Conservation (phyloP, 2,113 vertebrate species). For the Ameiurus melas region DNA sequence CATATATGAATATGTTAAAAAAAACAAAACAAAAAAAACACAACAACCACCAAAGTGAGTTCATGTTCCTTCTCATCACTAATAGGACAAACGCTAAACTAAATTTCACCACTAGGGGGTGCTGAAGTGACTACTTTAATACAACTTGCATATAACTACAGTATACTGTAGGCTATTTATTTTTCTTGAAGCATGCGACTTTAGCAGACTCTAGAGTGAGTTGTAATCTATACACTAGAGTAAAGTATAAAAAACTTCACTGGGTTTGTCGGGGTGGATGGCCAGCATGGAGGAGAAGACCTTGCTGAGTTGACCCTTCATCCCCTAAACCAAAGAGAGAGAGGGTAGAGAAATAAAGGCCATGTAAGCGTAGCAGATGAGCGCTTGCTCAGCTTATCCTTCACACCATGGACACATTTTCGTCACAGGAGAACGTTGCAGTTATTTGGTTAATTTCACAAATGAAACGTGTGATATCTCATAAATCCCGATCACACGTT, state of each 20-base stretch:
- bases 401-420: too few relatives aligned
- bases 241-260: slow-evolving; percentile 65
- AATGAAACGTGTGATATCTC: too few relatives aligned
- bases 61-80: neutral
- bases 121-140: neutral
- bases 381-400: too few relatives aligned
- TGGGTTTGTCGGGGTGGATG: slow-evolving; percentile 94
- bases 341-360: neutral
- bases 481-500: too few relatives aligned
- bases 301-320: slow-evolving; percentile 84
- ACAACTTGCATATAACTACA: too few relatives aligned
- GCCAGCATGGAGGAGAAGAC: slow-evolving; percentile 90
- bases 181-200: neutral
- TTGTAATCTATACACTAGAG: neutral
- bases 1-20: neutral
- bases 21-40: neutral
- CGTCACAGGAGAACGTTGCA: too few relatives aligned
- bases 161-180: neutral
- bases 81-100: neutral
- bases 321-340: slow-evolving; percentile 67
- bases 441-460: too few relatives aligned
- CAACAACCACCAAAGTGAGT: neutral
- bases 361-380: too few relatives aligned
- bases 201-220: too few relatives aligned
- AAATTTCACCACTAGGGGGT: neutral